Percentiles rank a stretch among this genome's conserved stretches.
Conservation (phyloP, 2,888 invertebrate genomes). For the Gymnoscelis rufifasciata region DNA sequence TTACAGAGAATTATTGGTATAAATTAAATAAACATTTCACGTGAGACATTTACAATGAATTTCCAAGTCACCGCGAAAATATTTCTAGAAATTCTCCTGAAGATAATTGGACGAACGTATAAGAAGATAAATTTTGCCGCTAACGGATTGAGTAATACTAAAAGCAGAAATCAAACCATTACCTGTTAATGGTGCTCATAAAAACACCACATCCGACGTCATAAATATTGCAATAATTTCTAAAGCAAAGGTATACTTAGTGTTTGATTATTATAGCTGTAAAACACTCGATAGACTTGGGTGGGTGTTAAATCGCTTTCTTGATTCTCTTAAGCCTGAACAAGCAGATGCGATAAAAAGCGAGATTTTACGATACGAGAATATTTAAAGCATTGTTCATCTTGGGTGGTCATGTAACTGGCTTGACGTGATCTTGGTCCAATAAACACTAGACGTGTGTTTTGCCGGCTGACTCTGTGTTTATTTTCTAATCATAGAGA, state of each 20-base stretch:
- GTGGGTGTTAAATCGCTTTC: slow-evolving; percentile 69
- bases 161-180: slow-evolving; percentile 28
- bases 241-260: slow-evolving; percentile 44
- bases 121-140: slow-evolving; percentile 19
- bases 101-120: slow-evolving; percentile 46
- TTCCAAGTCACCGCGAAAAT: slow-evolving; percentile 57
- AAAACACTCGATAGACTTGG: slow-evolving; percentile 50
- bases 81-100: slow-evolving; percentile 37
- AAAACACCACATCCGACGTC: slow-evolving; percentile 30
- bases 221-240: slow-evolving; percentile 52
- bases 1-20: slow-evolving; percentile 71
- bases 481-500: slow-evolving; percentile 58
- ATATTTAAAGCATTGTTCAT: slow-evolving; percentile 69
- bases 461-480: slow-evolving; percentile 55
- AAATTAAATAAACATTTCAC: slow-evolving; percentile 75
- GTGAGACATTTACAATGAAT: slow-evolving; percentile 64
- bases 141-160: slow-evolving; percentile 25
- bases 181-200: slow-evolving; percentile 36
- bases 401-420: slow-evolving; percentile 70
- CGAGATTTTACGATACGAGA: slow-evolving; percentile 72
- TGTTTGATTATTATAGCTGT: slow-evolving; percentile 50
- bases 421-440: slow-evolving; percentile 56
- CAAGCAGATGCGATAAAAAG: slow-evolving; percentile 64
- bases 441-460: slow-evolving; percentile 64
- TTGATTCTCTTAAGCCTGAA: slow-evolving; percentile 51